Evolutionary conservation across 2,888 invertebrate species (phyloP).

Genomic region (Drosophila nr. perissopoda): DNA sequence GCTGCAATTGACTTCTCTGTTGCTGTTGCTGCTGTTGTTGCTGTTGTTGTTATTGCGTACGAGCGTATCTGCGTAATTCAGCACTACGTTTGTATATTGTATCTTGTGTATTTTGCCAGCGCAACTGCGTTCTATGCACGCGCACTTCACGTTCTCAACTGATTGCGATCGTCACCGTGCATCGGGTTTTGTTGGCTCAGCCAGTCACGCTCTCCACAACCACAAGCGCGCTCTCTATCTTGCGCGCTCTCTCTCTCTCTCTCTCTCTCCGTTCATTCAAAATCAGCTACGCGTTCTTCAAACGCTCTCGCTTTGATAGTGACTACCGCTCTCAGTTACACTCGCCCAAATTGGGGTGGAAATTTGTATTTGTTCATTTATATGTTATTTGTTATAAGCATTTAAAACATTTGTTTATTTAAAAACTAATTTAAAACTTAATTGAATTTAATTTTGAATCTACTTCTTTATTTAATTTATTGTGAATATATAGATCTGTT

Average conservation of each 20-base stretch:
- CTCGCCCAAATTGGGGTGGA: constrained; percentile 7
- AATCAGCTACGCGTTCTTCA: constrained; percentile 14
- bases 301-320: neutral
- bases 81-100: constrained; percentile 31
- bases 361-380: neutral
- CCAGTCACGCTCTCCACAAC: constrained; percentile 2
- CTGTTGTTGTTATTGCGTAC: constrained; percentile 39
- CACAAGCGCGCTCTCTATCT: neutral
- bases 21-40: constrained; percentile 4
- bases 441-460: neutral
- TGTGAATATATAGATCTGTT: neutral
- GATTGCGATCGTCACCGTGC: constrained; percentile 67
- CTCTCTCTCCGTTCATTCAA: constrained; percentile 25
- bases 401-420: neutral
- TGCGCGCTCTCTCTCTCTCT: constrained; percentile 7
- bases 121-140: constrained; percentile 49
- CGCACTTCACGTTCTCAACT: constrained; percentile 70
- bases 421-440: neutral
- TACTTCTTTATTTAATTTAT: neutral
- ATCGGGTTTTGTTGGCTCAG: constrained; percentile 71
- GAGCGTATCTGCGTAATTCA: constrained; percentile 50
- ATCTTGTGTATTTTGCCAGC: constrained; percentile 24
- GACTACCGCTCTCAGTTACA: constrained; percentile 31
- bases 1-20: constrained; percentile 60
- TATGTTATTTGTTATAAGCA: neutral